Percentiles rank a stretch among this genome's conserved stretches.
These are phyloP conservation scores for Lutraria rhynchaena DNA, from an alignment of 1,140 invertebrate genomes.

Conservation along the genomic window DNA sequence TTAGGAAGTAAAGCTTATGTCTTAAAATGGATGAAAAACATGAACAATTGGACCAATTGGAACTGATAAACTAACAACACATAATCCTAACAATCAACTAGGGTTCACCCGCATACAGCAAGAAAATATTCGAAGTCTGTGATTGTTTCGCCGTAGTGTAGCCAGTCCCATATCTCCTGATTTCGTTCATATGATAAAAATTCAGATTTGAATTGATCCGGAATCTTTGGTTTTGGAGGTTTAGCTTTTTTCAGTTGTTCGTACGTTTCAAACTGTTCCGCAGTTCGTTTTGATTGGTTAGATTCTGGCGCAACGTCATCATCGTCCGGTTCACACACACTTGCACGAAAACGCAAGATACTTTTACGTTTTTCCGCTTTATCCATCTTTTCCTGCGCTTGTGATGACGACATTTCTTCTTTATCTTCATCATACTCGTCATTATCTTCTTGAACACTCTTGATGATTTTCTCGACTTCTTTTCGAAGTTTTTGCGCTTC, in stretches of 20 bases:
- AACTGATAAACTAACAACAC: too few species aligned
- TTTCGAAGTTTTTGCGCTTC: slow-evolving; percentile 71
- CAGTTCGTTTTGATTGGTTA: slow-evolving; percentile 44
- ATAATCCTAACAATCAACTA: too few species aligned
- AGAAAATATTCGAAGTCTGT: slow-evolving; percentile 78
- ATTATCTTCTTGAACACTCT: slow-evolving; percentile 67
- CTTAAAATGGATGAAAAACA: too few species aligned
- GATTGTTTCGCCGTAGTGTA: slow-evolving; percentile 73
- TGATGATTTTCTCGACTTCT: slow-evolving; percentile 75
- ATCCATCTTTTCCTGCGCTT: neutral
- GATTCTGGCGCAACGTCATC: slow-evolving; percentile 9
- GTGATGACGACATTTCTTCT: neutral
- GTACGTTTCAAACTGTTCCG: slow-evolving; percentile 66
- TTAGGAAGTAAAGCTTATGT: too few species aligned
- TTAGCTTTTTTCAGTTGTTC: slow-evolving; percentile 69
- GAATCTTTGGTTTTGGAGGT: slow-evolving; percentile 70
- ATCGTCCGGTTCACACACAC: neutral
- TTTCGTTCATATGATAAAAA: slow-evolving; percentile 67
- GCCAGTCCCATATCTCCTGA: slow-evolving; percentile 78
- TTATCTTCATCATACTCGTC: slow-evolving; percentile 54
- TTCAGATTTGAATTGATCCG: slow-evolving; percentile 64
- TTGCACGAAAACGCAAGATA: slow-evolving; percentile 24
- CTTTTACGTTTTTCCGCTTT: slow-evolving; percentile 31
- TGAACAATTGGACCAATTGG: too few species aligned
- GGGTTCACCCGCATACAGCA: slow-evolving; percentile 72